Evolutionary conservation across 2,797 vertebrate species (phyloP), one percentile per base, ranked within the genome.

Genomic region (Acropternis orthonyx): DNA sequence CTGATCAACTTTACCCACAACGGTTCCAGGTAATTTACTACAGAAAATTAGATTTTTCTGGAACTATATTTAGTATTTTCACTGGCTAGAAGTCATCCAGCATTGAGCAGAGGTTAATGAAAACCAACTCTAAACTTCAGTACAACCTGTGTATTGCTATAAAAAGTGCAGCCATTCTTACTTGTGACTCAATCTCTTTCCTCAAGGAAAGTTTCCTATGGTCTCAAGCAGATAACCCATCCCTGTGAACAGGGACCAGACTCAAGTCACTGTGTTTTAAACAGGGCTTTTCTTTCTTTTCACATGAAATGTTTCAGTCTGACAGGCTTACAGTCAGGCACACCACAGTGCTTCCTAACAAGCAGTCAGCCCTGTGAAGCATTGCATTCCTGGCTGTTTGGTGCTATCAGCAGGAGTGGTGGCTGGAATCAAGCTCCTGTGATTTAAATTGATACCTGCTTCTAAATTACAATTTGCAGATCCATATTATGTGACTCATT

Each of bases 341-440:
- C 43, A 32, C 39, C 44, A 28, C n/a, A 41, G 41, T 1, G 2
- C 23, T 58, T 67, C 71, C 73, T 34, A 26, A 41, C 0, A 4
- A 52, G 48, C 0, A 0, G 26, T 23, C 49, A 80, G 43, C 62
- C 37, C 3, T 0, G 0, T 0, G 0, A 44, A 73, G 73, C 1
- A 0, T 39, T 13, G 44, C 59, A 37, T 34, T 56, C 75, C 30
- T 0, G 0, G 71, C n/a, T 12, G 22, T 27, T 18, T 41, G 21
- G 44, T 48, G 84, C 19, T 58, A 26, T 48, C 85, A 86, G 66
- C 79, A 86, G 68, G 65, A 55, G 30, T 34, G 59, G 67, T 26
- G 65, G 43, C 65, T 85, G 58, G n/a, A 93, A 78, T 44, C 54
- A 89, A 66, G 66, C 10, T 49, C 69, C 69, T 46, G 66, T 4